Conservation (phyloP, 2,888 invertebrate genomes). For the Kryphioiulus occultus region DNA sequence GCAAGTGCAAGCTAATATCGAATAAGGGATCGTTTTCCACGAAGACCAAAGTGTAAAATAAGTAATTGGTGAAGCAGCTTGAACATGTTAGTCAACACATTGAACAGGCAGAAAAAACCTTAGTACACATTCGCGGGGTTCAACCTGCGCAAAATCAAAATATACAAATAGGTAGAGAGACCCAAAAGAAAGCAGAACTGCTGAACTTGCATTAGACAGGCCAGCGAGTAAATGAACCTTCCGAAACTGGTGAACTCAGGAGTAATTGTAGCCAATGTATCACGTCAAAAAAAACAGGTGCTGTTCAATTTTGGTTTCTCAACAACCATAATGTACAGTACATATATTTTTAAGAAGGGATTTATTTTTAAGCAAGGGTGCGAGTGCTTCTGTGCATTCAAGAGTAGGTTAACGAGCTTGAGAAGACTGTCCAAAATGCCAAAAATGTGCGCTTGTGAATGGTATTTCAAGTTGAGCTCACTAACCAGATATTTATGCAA, state of each 20-base stretch:
- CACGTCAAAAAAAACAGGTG: not conserved
- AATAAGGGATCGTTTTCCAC: slow-evolving; percentile 3
- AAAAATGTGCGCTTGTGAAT: not conserved
- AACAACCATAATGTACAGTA: not conserved
- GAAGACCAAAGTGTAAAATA: not conserved
- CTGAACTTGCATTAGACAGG: not conserved
- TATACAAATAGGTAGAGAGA: not conserved
- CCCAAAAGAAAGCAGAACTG: not conserved
- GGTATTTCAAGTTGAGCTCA: not conserved
- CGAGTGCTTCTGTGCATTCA: slow-evolving; percentile 1
- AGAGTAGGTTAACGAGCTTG: slow-evolving; percentile 23
- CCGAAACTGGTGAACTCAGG: not conserved
- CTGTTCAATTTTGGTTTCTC: slow-evolving; percentile 7
- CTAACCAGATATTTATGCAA: not conserved
- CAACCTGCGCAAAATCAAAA: slow-evolving; percentile 4
- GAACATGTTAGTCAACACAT: slow-evolving; percentile 8
- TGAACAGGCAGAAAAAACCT: not conserved
- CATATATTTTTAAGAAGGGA: slow-evolving; percentile 13
- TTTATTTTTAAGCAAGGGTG: slow-evolving; percentile 21
- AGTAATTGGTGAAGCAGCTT: slow-evolving; percentile 16
- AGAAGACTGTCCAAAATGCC: not conserved
- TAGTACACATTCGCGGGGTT: slow-evolving; percentile 2
- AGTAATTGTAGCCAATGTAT: not conserved
- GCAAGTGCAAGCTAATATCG: not conserved
- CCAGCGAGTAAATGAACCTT: not conserved